Conservation (phyloP, 2,888 invertebrate species). For the Pharmacophagus antenor region DNA sequence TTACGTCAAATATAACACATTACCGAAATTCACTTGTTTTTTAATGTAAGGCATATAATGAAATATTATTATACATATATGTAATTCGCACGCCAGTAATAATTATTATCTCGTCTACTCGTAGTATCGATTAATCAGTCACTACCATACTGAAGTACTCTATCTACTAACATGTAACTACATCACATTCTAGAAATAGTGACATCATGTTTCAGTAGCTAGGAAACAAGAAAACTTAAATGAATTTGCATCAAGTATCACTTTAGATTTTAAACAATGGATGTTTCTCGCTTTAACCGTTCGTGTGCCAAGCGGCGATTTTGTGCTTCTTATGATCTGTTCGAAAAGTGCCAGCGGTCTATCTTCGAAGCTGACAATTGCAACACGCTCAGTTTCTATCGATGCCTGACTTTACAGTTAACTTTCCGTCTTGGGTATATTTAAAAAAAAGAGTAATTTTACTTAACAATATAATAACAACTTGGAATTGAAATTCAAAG, state of each 20-base stretch:
- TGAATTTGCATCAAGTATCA: not conserved
- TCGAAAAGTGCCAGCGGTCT: too few relatives aligned
- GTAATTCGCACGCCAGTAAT: slow-evolving; percentile 1
- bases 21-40: not conserved
- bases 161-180: not conserved
- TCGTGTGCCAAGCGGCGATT: too few relatives aligned
- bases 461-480: too few relatives aligned
- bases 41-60: not conserved
- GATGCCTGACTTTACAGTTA: too few relatives aligned
- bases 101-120: slow-evolving; percentile 18
- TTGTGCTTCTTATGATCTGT: too few relatives aligned
- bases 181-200: slow-evolving; percentile 6
- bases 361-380: too few relatives aligned
- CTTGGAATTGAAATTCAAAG: too few relatives aligned
- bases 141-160: slow-evolving; percentile 3
- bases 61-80: not conserved
- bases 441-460: too few relatives aligned
- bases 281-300: too few relatives aligned
- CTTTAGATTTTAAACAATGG: too few relatives aligned
- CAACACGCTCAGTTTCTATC: too few relatives aligned
- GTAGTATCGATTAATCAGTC: slow-evolving; percentile 23
- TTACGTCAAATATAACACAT: not conserved
- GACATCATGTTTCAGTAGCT: slow-evolving; percentile 2
- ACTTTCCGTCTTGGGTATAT: too few relatives aligned
- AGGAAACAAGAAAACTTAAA: not conserved